phyloP scores from a whole-genome alignment of 2,888 invertebrate species.

The Thelaira solivaga region DNA sequence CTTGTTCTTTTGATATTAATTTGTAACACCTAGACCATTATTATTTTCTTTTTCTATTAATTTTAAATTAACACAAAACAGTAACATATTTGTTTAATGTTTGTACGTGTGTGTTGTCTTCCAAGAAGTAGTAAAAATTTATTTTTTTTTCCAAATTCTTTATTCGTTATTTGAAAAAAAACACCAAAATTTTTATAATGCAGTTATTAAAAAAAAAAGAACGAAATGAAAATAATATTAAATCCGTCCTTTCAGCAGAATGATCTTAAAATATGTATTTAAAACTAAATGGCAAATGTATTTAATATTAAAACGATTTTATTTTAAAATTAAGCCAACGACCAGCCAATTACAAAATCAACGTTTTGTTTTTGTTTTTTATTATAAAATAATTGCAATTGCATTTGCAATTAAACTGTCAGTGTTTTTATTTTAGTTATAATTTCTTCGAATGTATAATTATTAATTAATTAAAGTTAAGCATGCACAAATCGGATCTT shows the following conservation, averaged over 20 bases:
- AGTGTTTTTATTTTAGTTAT: conserved; percentile 2
- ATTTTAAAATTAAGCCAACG: not conserved
- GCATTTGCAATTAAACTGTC: conserved; percentile 23
- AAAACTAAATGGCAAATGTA: conserved; percentile 21
- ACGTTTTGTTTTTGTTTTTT: not conserved
- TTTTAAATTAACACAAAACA: not conserved
- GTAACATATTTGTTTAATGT: conserved; percentile 3
- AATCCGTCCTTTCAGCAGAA: conserved; percentile 35
- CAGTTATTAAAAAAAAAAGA: not conserved
- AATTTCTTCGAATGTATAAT: conserved; percentile 18
- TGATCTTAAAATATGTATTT: not conserved
- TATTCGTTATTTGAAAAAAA: not conserved
- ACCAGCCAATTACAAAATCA: conserved; percentile 1
- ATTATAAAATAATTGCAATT: conserved; percentile 25
- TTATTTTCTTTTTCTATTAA: not conserved
- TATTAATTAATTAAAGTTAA: conserved; percentile 29
- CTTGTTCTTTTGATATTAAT: not conserved
- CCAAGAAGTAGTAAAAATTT: conserved; percentile 23
- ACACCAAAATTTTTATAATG: not conserved
- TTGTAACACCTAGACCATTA: not conserved
- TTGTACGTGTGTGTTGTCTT: conserved; percentile 29
- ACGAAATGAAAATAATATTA: not conserved
- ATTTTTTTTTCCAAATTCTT: not conserved
- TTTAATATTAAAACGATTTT: conserved; percentile 29
- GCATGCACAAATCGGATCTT: conserved; percentile 55